These are phyloP conservation scores for Sebastes minor DNA, from an alignment of 2,797 vertebrate species.

Conservation along the genomic window DNA sequence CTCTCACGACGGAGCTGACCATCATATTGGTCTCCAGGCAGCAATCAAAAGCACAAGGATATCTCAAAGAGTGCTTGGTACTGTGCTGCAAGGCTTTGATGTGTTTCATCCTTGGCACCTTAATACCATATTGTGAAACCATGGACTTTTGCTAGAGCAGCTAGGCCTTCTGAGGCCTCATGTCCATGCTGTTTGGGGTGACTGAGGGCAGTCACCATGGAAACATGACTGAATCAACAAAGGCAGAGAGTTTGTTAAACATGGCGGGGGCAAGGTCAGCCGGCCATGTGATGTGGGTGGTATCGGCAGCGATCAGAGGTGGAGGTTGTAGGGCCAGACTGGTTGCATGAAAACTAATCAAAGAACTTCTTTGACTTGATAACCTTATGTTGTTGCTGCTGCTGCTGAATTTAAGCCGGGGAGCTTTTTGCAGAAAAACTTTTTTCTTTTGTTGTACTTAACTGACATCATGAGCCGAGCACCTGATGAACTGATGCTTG, in stretches of 20 bases:
- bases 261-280: conserved; percentile 85
- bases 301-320: conserved; percentile 15
- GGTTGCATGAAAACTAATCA: conserved; percentile 22
- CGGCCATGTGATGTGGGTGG: conserved; percentile 82
- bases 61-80: conserved; percentile 78
- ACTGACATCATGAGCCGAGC: conserved; percentile 15
- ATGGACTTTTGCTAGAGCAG: conserved; percentile 15
- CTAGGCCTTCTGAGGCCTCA: conserved; percentile 17
- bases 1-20: not conserved
- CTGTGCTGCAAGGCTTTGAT: conserved; percentile 76
- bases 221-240: conserved; percentile 68
- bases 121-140: conserved; percentile 77
- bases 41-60: conserved; percentile 75
- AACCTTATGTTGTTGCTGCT: not conserved
- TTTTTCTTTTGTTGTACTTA: conserved; percentile 26
- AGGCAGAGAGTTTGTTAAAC: conserved; percentile 87
- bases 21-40: conserved; percentile 37
- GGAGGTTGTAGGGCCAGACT: not conserved
- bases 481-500: conserved; percentile 24
- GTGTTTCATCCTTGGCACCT: conserved; percentile 81
- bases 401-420: not conserved
- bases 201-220: conserved; percentile 79
- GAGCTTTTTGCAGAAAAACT: not conserved
- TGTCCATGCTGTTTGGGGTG: conserved; percentile 78
- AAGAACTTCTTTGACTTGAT: conserved; percentile 26